Percentiles rank a stretch among this genome's conserved stretches.
Conservation (phyloP, 2,113 vertebrate species). For the Lasiurus cinereus region DNA sequence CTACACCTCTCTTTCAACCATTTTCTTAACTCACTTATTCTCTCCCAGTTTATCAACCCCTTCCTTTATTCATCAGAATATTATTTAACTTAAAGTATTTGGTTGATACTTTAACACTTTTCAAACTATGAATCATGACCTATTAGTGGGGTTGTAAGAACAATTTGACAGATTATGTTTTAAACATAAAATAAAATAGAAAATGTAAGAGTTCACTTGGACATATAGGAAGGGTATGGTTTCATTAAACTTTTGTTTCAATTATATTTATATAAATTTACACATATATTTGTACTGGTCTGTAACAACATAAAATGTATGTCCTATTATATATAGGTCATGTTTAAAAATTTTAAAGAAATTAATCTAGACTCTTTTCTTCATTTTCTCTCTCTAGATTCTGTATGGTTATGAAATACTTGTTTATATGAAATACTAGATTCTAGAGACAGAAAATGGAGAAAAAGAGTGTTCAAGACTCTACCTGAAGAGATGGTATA, state of each 20-base stretch:
- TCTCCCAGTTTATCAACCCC: constrained; percentile 12
- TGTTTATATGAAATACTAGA: too few relatives aligned
- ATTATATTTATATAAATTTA: constrained; percentile 16
- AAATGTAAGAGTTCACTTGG: not conserved
- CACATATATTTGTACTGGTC: not conserved
- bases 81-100: constrained; percentile 34
- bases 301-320: not conserved
- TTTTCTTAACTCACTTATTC: not conserved
- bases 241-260: constrained; percentile 42
- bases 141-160: not conserved
- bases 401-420: too few relatives aligned
- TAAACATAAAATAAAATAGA: not conserved
- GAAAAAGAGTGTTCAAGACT: constrained; percentile 1
- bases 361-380: not conserved
- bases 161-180: not conserved
- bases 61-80: not conserved
- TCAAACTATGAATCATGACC: not conserved
- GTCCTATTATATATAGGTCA: not conserved
- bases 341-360: constrained; percentile 25
- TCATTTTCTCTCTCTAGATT: too few relatives aligned
- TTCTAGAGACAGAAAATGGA: not conserved
- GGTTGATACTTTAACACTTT: not conserved
- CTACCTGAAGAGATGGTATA: not conserved
- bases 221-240: not conserved
- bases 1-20: not conserved